A percentile compares a stretch with the other conserved stretches of the same genome.
Conservation (phyloP, 2,888 invertebrate species). For the Opisthograptis luteolata region DNA sequence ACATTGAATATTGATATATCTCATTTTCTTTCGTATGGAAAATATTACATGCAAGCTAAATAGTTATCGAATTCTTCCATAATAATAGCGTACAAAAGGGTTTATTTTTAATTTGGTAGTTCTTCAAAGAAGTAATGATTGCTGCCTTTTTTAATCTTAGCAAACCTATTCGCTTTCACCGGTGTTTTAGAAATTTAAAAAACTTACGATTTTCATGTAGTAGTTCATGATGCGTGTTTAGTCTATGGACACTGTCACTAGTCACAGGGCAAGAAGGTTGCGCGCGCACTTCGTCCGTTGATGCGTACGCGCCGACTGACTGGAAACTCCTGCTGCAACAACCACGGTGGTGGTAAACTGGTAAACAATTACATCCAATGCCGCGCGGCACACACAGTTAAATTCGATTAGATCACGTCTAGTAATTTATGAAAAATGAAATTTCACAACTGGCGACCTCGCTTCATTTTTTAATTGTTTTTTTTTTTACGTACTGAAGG, state of each 20-base stretch:
- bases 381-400: constrained; percentile 44
- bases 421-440: constrained; percentile 46
- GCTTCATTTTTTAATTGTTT: constrained; percentile 47
- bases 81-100: too few species aligned
- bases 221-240: constrained; percentile 62
- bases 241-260: constrained; percentile 64
- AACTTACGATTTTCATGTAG: constrained; percentile 73
- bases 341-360: constrained; percentile 62
- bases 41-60: too few species aligned
- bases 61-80: too few species aligned
- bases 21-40: too few species aligned
- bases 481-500: constrained; percentile 65
- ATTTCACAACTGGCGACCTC: constrained; percentile 38
- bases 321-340: constrained; percentile 70
- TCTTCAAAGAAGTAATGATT: too few species aligned
- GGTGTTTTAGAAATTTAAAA: constrained; percentile 1
- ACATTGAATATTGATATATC: constrained; percentile 10
- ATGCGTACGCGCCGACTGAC: constrained; percentile 67
- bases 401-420: constrained; percentile 58
- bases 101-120: too few species aligned
- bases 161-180: not conserved
- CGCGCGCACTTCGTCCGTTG: constrained; percentile 62
- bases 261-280: constrained; percentile 44
- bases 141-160: not conserved
- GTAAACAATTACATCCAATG: constrained; percentile 59